Base-by-base conservation (phyloP, 2,113 vertebrate genomes). In the Ornithorhynchus anatinus region DNA sequence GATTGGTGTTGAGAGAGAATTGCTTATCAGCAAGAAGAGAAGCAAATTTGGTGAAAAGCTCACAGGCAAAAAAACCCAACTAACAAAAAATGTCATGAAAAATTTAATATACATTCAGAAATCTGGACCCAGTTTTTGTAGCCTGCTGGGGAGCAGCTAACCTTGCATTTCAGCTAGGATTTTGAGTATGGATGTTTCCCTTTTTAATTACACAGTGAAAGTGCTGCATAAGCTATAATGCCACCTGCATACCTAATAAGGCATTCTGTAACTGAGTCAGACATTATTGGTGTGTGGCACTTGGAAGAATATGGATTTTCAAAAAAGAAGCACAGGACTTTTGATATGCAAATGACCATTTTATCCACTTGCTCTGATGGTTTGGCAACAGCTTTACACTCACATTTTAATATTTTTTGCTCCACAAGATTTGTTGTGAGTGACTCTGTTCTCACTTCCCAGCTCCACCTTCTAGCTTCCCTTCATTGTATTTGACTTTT, bases 21-120 rank as follows among this genome's bases (percentile, higher is more conserved):
- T 64, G 52, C 19, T 20, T 63, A 59, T 43, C n/a, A 1, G 16
- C 29, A 32, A 75, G 56, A 60, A 59, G 58, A 66, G 42, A 71
- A 43, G 15, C 45, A 6, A 51, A 48, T 57, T 75, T 58, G 56
- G 70, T 45, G 8, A 47, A 31, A 57, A 27, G 47, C 48, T 63
- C 62, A 62, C 61, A 59, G 43, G 51, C 47, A 80, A 63, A 61
- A 1, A 20, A 19, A 12, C 17, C 22, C 5, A 20, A 31, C 6
- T 72, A 80, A 72, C 77, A 67, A 77, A 78, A 75, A 69, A 33
- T 63, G 67, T 72, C 38, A 63, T 60, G 68, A 63, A 67, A 75
- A 66, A 65, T 9, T 60, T 47, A 77, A 16, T 14, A 44, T 32
- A 70, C 52, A 56, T 39, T 38, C 69, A 39, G n/a, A 75, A 43